Evolutionary conservation across 2,113 vertebrate genomes (phyloP).

Genomic region (Carollia perspicillata): DNA sequence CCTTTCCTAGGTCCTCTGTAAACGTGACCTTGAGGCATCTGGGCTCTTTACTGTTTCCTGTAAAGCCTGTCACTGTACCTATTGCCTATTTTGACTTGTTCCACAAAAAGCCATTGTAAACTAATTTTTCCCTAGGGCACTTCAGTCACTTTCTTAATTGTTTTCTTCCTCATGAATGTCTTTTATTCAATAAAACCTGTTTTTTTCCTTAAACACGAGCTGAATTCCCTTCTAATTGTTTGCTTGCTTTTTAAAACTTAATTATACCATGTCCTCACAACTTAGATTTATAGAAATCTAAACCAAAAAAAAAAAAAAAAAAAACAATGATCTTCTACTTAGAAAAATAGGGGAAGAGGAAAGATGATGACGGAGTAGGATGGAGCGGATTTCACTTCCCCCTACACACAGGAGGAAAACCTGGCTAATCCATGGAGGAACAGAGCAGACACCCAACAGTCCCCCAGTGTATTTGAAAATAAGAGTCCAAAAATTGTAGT

Average conservation of each 20-base stretch:
- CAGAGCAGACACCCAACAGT: too few relatives aligned
- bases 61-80: conserved; percentile 72
- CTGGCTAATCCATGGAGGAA: too few relatives aligned
- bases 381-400: too few relatives aligned
- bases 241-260: conserved; percentile 24
- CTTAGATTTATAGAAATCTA: conserved; percentile 13
- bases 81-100: conserved; percentile 75
- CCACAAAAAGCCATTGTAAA: conserved; percentile 81
- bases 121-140: conserved; percentile 80
- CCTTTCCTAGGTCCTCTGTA: conserved; percentile 75
- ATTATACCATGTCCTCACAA: not conserved
- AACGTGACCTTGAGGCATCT: conserved; percentile 82
- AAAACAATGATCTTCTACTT: not conserved
- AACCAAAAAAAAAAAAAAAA: not conserved
- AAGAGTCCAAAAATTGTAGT: too few relatives aligned
- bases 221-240: conserved; percentile 69
- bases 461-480: too few relatives aligned
- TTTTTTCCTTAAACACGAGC: conserved; percentile 62
- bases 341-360: not conserved
- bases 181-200: conserved; percentile 74
- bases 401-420: too few relatives aligned
- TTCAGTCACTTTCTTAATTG: conserved; percentile 80
- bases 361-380: too few relatives aligned
- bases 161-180: conserved; percentile 75
- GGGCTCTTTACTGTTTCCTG: conserved; percentile 81